These are phyloP conservation scores for Protomyctophum bolini DNA, from an alignment of 2,113 vertebrate genomes.

Conservation along the genomic window DNA sequence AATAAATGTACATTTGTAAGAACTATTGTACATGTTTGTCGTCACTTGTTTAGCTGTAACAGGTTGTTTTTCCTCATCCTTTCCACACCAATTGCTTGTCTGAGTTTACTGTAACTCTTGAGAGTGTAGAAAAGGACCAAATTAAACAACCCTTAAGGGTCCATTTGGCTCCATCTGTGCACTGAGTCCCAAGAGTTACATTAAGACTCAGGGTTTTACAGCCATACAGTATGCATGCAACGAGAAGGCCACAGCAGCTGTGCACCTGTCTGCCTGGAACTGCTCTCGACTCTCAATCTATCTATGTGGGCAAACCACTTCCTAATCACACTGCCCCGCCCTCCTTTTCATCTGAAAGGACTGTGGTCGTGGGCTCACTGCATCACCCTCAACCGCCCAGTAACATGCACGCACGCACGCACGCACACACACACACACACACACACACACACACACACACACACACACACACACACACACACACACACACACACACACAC, in stretches of 20 bases:
- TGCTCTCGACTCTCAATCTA: constrained; percentile 5
- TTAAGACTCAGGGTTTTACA: no score
- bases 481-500: no score
- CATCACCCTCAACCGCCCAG: constrained; percentile 45
- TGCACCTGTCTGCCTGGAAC: constrained; percentile 70
- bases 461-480: neutral
- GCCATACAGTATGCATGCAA: constrained; percentile 15
- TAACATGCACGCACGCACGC: constrained; percentile 7
- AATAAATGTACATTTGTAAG: constrained; percentile 69
- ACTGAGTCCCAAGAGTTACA: no score
- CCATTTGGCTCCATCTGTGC: neutral
- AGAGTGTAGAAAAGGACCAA: no score
- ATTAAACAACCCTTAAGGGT: no score
- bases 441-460: neutral
- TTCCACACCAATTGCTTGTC: neutral
- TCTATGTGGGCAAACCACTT: constrained; percentile 58
- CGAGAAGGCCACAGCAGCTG: neutral
- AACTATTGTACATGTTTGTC: constrained; percentile 24
- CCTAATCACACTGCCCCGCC: constrained; percentile 50
- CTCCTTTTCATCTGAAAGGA: constrained; percentile 66
- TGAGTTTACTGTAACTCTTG: neutral
- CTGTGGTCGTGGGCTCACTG: constrained; percentile 61
- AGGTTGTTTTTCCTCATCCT: neutral
- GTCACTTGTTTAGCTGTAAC: constrained; percentile 12
- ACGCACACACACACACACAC: no score